phyloP scores from a whole-genome alignment of 2,797 vertebrate species.

The Leptatherina wallacei region DNA sequence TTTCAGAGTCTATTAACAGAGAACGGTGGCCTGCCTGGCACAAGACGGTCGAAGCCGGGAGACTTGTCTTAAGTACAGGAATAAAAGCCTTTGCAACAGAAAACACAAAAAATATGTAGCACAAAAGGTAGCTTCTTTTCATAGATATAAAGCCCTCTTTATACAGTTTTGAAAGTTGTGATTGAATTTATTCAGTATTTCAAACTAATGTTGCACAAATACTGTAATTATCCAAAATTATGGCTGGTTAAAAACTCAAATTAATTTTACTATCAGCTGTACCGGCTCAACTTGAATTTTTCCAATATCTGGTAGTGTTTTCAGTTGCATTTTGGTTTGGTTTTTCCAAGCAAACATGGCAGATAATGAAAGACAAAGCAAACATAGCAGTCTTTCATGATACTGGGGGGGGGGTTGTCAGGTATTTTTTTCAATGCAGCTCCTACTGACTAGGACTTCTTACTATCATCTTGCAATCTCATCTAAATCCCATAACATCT shows the following conservation, averaged over 20 bases:
- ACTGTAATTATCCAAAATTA: background rate
- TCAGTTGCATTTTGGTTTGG: no score
- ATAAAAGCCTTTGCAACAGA: constrained; percentile 25
- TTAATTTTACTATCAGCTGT: background rate
- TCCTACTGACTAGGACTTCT: no score
- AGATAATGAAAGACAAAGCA: no score
- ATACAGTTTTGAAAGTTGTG: background rate
- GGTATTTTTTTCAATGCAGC: no score
- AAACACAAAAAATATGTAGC: background rate
- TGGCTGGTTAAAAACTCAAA: background rate
- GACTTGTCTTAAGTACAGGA: constrained; percentile 19
- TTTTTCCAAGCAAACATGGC: no score
- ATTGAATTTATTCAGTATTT: background rate
- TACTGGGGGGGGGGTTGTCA: no score
- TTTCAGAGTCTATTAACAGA: constrained; percentile 65
- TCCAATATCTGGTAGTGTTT: no score
- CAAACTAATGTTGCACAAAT: background rate
- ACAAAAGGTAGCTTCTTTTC: background rate
- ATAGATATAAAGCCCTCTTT: background rate
- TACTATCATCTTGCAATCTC: no score
- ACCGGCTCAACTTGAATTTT: background rate
- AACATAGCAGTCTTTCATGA: no score
- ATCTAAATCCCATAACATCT: no score
- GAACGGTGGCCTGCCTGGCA: constrained; percentile 10
- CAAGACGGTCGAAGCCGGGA: constrained; percentile 13